Evolutionary conservation across 2,888 invertebrate genomes (phyloP).

Genomic region (Sepiola atlantica): DNA sequence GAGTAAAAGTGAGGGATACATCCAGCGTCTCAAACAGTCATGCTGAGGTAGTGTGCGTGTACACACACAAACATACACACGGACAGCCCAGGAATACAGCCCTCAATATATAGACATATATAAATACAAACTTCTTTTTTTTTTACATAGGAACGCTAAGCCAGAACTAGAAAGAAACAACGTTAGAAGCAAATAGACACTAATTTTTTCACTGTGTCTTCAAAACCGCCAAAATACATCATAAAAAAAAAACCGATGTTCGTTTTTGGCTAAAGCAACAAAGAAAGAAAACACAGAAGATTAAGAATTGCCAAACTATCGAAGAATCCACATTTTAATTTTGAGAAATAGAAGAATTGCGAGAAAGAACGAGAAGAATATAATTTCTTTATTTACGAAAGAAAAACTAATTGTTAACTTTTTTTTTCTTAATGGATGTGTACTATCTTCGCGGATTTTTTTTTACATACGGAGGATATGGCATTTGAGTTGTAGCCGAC

Average conservation of each 20-base stretch:
- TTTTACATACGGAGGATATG: background rate
- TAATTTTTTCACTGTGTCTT: background rate
- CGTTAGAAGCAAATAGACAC: background rate
- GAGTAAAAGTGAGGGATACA: constrained; percentile 20
- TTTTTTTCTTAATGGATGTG: background rate
- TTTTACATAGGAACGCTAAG: background rate
- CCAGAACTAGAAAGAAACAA: background rate
- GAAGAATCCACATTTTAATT: background rate
- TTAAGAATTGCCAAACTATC: background rate
- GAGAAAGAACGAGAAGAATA: background rate
- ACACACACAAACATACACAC: constrained; percentile 36
- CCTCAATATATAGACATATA: background rate
- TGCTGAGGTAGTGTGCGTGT: background rate
- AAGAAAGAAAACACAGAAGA: background rate
- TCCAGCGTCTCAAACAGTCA: constrained; percentile 14
- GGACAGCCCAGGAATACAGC: background rate
- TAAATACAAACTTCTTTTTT: background rate
- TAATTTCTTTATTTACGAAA: background rate
- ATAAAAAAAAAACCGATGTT: background rate
- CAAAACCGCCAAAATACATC: background rate
- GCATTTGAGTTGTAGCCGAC: background rate
- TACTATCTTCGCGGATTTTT: background rate
- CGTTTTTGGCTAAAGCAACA: background rate
- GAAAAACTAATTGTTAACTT: background rate
- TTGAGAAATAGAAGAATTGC: background rate